A percentile compares a stretch with the other conserved stretches of the same genome.
These are phyloP conservation scores for Leptoteleia sp. DNA, from an alignment of 1,140 invertebrate species.

Conservation along the genomic window DNA sequence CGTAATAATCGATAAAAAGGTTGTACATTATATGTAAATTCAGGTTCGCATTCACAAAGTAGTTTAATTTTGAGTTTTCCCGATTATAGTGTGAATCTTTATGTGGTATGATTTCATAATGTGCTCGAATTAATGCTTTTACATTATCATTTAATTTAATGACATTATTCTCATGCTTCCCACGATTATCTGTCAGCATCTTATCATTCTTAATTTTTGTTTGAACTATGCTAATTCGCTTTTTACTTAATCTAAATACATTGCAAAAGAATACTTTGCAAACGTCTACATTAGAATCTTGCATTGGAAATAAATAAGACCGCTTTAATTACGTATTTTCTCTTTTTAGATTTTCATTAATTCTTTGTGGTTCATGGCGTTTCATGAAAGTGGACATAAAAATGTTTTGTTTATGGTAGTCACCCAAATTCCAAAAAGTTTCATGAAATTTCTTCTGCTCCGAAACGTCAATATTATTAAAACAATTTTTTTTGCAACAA, in stretches of 20 bases:
- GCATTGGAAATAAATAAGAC: not conserved
- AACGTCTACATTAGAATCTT: not conserved
- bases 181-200: conserved; percentile 8
- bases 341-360: not conserved
- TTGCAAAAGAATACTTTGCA: conserved; percentile 1
- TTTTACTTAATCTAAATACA: not conserved
- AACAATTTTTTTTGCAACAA: not conserved
- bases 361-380: not conserved
- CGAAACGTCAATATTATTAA: not conserved
- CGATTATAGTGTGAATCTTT: conserved; percentile 12
- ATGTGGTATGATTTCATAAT: conserved; percentile 16
- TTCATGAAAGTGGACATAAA: not conserved
- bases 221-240: conserved; percentile 1
- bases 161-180: conserved; percentile 19
- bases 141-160: conserved; percentile 16
- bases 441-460: not conserved
- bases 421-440: not conserved
- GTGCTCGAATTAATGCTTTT: conserved; percentile 14
- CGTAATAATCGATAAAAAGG: conserved; percentile 3
- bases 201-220: conserved; percentile 3
- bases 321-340: not conserved
- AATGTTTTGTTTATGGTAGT: conserved; percentile 4
- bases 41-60: conserved; percentile 23
- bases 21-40: conserved; percentile 2
- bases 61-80: conserved; percentile 7